Conservation (phyloP, 2,113 vertebrate species). For the Todiramphus saurophagus region DNA sequence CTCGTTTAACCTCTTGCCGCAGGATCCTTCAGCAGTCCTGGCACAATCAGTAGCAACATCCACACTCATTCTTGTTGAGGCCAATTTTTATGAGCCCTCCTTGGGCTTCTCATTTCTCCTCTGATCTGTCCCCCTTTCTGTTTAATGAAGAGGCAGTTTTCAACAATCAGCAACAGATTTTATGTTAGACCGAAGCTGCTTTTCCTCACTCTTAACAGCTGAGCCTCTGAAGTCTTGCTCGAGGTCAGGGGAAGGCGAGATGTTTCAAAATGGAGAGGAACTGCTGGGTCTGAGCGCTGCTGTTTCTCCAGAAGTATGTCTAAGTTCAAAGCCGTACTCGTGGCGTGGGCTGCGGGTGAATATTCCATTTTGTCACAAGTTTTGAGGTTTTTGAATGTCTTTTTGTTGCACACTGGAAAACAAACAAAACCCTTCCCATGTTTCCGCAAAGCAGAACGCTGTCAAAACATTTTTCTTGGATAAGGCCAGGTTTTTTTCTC, state of each 20-base stretch:
- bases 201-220: neutral
- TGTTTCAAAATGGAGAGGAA: conserved; percentile 34
- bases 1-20: neutral
- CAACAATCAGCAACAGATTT: neutral
- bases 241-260: conserved; percentile 44
- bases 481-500: conserved; percentile 56
- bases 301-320: conserved; percentile 3
- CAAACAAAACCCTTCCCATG: conserved; percentile 63
- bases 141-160: neutral
- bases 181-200: neutral
- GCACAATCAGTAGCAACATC: neutral
- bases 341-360: conserved; percentile 23
- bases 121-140: conserved; percentile 20
- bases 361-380: conserved; percentile 66
- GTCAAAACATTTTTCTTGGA: conserved; percentile 66
- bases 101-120: neutral
- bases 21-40: neutral
- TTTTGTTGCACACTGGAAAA: conserved; percentile 60
- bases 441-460: conserved; percentile 31
- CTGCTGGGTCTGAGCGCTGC: conserved; percentile 3
- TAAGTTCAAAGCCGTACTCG: conserved; percentile 44
- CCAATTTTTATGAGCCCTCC: neutral
- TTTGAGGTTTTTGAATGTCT: conserved; percentile 58
- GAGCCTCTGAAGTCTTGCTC: conserved; percentile 40
- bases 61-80: neutral